phyloP scores from a whole-genome alignment of 2,797 vertebrate species.

The Hippocampus kuda region DNA sequence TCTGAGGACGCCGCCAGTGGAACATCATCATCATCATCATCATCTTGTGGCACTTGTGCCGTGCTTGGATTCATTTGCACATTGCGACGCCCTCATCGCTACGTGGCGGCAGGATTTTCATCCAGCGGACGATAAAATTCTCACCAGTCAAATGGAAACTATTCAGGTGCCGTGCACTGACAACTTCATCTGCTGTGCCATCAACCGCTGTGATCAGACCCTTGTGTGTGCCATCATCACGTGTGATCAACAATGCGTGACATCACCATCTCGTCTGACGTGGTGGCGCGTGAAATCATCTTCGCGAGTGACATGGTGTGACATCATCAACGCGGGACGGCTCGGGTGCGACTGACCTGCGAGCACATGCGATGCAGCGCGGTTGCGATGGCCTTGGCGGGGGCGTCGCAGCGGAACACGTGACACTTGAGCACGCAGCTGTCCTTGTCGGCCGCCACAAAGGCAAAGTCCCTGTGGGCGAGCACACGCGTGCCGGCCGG shows the following conservation, averaged over 20 bases:
- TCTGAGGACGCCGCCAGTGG: conserved; percentile 66
- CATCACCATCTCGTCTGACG: neutral
- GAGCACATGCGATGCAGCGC: conserved; percentile 87
- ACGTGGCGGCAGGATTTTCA: too few relatives aligned
- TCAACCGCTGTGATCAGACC: too few relatives aligned
- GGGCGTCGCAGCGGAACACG: conserved; percentile 87
- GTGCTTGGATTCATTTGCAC: too few relatives aligned
- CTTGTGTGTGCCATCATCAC: neutral
- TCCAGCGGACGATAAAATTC: too few relatives aligned
- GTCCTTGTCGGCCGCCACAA: conserved; percentile 92
- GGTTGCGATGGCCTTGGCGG: conserved; percentile 85
- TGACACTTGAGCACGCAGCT: conserved; percentile 93
- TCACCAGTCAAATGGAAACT: too few relatives aligned
- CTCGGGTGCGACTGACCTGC: conserved; percentile 61
- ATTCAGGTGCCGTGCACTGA: too few relatives aligned
- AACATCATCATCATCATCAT: neutral
- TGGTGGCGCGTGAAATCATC: too few relatives aligned
- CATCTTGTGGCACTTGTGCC: too few relatives aligned
- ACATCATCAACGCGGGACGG: conserved; percentile 63
- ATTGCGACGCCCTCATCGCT: too few relatives aligned
- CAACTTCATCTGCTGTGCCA: too few relatives aligned
- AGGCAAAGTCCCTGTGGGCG: conserved; percentile 83
- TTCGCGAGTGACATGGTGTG: conserved; percentile 55
- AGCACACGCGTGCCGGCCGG: neutral
- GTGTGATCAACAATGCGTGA: neutral